A percentile compares a stretch with the other conserved stretches of the same genome.
Evolutionary conservation across 2,888 invertebrate species (phyloP).

Genomic region (Calameuta idolon): DNA sequence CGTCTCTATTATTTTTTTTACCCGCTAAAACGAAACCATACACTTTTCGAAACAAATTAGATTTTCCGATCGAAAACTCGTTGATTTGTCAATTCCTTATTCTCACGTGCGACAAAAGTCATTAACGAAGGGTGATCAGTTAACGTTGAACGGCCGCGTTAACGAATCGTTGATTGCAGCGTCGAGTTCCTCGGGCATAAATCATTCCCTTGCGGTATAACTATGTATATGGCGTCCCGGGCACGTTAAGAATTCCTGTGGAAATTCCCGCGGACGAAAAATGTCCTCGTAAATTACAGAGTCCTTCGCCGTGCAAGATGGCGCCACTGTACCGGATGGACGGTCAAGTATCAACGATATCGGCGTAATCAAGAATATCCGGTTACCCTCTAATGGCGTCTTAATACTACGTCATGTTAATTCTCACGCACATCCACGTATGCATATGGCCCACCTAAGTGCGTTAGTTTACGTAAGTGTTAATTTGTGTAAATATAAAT

Average conservation of each 20-base stretch:
- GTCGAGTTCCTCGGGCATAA: background rate
- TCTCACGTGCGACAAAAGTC: background rate
- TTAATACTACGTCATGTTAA: constrained; percentile 12
- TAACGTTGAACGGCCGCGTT: background rate
- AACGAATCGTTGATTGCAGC: background rate
- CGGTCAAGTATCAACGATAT: background rate
- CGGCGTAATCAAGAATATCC: constrained; percentile 26
- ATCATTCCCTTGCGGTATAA: background rate
- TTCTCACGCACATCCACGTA: background rate
- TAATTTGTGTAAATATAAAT: constrained; percentile 16
- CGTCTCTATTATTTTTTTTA: background rate
- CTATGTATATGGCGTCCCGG: background rate
- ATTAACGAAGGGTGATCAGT: background rate
- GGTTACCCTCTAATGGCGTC: constrained; percentile 27
- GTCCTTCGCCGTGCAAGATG: background rate
- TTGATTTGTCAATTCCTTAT: no score
- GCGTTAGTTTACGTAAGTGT: background rate
- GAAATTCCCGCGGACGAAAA: background rate
- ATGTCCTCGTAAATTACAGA: constrained; percentile 10
- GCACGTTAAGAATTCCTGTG: background rate
- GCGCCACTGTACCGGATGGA: background rate
- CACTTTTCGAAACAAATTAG: no score
- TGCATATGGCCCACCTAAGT: background rate
- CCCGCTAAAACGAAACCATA: background rate
- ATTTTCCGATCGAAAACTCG: no score